phyloP scores from a whole-genome alignment of 2,797 vertebrate genomes.

The Phoebastria nigripes region DNA sequence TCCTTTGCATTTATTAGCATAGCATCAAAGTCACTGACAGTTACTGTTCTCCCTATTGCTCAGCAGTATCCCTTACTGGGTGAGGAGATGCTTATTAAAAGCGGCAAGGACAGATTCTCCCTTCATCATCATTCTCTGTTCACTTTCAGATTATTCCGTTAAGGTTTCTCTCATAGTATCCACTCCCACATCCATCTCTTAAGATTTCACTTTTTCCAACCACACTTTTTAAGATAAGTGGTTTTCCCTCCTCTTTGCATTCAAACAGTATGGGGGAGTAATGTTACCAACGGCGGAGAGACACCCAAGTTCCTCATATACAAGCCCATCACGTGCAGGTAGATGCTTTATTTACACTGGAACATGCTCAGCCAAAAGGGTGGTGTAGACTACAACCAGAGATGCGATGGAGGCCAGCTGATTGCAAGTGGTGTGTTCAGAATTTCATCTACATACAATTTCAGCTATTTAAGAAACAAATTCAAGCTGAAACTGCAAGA shows the following conservation, averaged over 20 bases:
- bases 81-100: neutral
- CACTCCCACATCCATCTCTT: neutral
- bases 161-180: neutral
- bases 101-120: neutral
- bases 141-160: neutral
- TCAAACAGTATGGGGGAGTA: neutral
- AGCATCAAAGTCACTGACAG: neutral
- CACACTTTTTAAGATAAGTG: neutral
- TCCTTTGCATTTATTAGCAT: neutral
- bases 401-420: neutral
- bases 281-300: neutral
- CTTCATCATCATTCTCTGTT: neutral
- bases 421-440: neutral
- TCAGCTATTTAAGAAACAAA: neutral
- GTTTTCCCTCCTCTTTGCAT: neutral
- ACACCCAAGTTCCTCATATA: neutral
- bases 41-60: neutral
- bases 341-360: neutral
- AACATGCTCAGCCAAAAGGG: neutral
- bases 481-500: neutral
- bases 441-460: neutral
- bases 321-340: neutral
- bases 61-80: neutral
- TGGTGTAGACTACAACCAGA: neutral
- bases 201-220: neutral